phyloP scores from a whole-genome alignment of 2,888 invertebrate genomes.

The Tipula lateralis region DNA sequence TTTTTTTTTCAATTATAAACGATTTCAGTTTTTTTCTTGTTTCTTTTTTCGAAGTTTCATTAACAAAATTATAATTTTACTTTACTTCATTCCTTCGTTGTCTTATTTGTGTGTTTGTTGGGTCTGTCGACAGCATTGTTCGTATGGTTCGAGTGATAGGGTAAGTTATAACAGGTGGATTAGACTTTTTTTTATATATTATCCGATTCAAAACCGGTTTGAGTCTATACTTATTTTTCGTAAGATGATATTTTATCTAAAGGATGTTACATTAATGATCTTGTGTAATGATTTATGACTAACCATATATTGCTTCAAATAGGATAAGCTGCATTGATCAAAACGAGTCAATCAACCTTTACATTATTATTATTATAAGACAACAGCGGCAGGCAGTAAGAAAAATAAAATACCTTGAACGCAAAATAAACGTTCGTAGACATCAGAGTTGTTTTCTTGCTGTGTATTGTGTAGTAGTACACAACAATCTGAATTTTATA shows the following conservation, averaged over 20 bases:
- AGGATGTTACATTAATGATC: neutral
- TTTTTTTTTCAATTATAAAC: conserved; percentile 4
- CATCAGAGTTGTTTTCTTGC: neutral
- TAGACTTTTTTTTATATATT: neutral
- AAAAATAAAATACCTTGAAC: conserved; percentile 3
- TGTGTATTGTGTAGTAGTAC: neutral
- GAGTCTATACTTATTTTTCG: neutral
- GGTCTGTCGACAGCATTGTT: neutral
- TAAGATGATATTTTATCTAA: neutral
- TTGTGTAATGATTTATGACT: neutral
- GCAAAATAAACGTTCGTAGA: neutral
- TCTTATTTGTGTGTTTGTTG: neutral
- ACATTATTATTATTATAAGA: neutral
- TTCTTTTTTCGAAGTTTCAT: conserved; percentile 20
- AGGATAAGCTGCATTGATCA: neutral
- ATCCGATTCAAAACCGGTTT: neutral
- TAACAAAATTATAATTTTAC: neutral
- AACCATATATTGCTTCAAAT: neutral
- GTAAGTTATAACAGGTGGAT: conserved; percentile 11
- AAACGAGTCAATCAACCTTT: neutral
- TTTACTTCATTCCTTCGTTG: neutral
- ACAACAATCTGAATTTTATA: neutral
- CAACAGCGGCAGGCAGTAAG: neutral
- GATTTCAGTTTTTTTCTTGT: neutral
- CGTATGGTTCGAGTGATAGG: neutral